phyloP scores from a whole-genome alignment of 2,888 invertebrate species.

The Homarus gammarus region DNA sequence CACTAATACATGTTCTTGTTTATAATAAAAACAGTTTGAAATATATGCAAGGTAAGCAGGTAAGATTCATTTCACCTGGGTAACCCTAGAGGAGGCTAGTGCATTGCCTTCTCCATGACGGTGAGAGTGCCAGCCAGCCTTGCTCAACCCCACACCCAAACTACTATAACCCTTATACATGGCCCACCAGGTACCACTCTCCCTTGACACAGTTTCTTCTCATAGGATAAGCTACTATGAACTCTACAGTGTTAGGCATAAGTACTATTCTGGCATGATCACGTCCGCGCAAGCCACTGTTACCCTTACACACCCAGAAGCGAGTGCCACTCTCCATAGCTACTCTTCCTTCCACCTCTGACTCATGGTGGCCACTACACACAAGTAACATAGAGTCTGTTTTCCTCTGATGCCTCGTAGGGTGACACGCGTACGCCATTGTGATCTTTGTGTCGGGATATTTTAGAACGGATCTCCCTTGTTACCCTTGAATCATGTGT shows the following conservation, averaged over 20 bases:
- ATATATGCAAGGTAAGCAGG: not conserved
- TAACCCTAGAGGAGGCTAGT: constrained; percentile 37
- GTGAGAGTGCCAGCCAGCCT: constrained; percentile 36
- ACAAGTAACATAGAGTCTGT: not conserved
- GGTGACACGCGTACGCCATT: not conserved
- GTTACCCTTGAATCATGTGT: constrained; percentile 27
- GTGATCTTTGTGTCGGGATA: not conserved
- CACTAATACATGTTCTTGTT: too few species aligned
- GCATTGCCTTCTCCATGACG: constrained; percentile 35
- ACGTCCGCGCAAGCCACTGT: not conserved
- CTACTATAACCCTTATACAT: constrained; percentile 38
- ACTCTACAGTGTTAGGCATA: not conserved
- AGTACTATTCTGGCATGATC: not conserved
- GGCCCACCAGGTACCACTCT: constrained; percentile 15
- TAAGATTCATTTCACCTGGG: constrained; percentile 7
- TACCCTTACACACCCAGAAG: not conserved
- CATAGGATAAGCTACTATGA: not conserved
- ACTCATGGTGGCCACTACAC: not conserved
- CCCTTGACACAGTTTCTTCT: not conserved
- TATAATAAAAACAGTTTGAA: too few species aligned
- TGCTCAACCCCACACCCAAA: constrained; percentile 1
- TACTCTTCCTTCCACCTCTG: not conserved
- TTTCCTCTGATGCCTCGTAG: not conserved
- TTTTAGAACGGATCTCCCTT: not conserved
- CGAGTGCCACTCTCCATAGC: constrained; percentile 1